A percentile compares a stretch with the other conserved stretches of the same genome.
Conservation (phyloP, 2,797 vertebrate genomes). For the Emys orbicularis region DNA sequence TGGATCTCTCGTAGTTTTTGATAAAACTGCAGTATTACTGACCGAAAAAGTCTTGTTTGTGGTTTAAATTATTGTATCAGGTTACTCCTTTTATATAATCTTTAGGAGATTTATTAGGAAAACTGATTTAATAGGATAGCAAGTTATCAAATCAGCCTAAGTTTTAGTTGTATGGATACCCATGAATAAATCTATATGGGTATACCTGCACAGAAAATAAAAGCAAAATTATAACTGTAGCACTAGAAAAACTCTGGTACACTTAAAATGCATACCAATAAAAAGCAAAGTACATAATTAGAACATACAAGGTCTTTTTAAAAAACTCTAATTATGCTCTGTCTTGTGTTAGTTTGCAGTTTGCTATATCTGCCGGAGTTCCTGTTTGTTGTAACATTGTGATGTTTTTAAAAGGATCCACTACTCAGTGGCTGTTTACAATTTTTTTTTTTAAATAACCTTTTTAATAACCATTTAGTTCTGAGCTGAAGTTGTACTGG, state of each 20-base stretch:
- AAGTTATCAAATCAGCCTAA: constrained; percentile 3
- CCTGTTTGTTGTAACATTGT: neutral
- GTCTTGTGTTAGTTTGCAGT: neutral
- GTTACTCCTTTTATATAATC: too few relatives aligned
- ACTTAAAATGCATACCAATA: neutral
- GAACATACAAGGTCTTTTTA: neutral
- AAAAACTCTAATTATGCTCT: neutral
- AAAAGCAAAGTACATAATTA: neutral
- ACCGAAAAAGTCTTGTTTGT: neutral
- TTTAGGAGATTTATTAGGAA: neutral
- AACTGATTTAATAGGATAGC: neutral
- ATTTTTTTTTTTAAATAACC: neutral
- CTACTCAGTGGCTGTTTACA: neutral
- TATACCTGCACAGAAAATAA: neutral
- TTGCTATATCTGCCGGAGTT: neutral
- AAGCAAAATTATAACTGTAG: neutral
- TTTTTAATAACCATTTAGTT: neutral
- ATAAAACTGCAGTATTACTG: neutral
- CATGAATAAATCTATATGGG: neutral
- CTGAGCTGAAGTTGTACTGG: neutral
- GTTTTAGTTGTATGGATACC: neutral
- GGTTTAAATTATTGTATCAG: too few relatives aligned
- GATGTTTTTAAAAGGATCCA: neutral
- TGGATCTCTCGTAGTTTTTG: neutral
- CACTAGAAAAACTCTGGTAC: neutral